A percentile compares a stretch with the other conserved stretches of the same genome.
These are phyloP conservation scores for Steatornis caripensis DNA, from an alignment of 2,113 vertebrate genomes.

Conservation along the genomic window DNA sequence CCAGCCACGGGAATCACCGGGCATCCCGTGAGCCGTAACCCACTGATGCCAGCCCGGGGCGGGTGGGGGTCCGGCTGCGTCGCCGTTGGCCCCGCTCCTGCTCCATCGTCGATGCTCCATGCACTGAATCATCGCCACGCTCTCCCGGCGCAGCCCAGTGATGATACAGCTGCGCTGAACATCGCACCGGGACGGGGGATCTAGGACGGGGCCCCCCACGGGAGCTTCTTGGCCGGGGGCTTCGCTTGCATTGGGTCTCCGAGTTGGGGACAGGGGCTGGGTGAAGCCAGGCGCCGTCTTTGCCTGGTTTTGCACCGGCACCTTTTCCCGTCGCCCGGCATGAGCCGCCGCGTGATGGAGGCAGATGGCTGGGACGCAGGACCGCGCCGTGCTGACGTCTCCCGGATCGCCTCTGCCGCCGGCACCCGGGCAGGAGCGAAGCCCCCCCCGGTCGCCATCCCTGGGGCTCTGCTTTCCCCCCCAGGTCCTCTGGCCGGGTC, in stretches of 20 bases:
- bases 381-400: rapidly evolving
- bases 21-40: rapidly evolving
- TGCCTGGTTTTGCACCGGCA: rapidly evolving
- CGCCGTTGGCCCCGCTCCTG: too few species aligned
- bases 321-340: neutral
- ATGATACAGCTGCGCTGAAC: neutral
- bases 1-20: rapidly evolving
- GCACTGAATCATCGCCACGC: neutral
- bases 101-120: rapidly evolving
- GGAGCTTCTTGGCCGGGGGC: neutral
- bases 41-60: rapidly evolving
- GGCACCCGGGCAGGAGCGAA: rapidly evolving
- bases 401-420: rapidly evolving
- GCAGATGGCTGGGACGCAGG: rapidly evolving
- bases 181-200: rapidly evolving
- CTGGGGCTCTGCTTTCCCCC: neutral
- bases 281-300: neutral
- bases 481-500: rapidly evolving
- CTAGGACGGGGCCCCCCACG: rapidly evolving
- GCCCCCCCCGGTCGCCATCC: neutral
- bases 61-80: rapidly evolving
- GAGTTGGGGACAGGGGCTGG: rapidly evolving
- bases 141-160: neutral
- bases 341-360: rapidly evolving
- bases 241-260: neutral